Conservation (phyloP, 2,888 invertebrate genomes). For the Nymphalis polychloros region DNA sequence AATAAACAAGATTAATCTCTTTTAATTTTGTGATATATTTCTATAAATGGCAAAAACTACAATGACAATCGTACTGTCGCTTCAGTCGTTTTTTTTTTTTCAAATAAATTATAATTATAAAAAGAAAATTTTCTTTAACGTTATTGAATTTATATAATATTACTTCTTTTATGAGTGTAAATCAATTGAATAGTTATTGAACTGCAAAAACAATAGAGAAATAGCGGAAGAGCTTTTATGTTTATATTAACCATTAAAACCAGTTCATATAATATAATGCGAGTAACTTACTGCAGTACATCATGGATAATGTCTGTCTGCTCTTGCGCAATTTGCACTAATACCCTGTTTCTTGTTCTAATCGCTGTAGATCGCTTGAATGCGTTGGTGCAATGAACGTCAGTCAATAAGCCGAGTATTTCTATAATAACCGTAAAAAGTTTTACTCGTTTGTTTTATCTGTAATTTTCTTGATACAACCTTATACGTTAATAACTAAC, state of each 20-base stretch:
- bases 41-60: too few relatives aligned
- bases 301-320: constrained; percentile 36
- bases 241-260: constrained; percentile 22
- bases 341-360: constrained; percentile 40
- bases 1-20: too few relatives aligned
- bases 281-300: constrained; percentile 23
- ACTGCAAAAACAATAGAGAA: neutral
- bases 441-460: constrained; percentile 7
- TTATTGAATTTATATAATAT: too few relatives aligned
- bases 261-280: constrained; percentile 19
- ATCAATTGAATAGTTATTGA: neutral
- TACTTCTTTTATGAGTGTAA: too few relatives aligned
- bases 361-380: constrained; percentile 35
- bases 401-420: constrained; percentile 26
- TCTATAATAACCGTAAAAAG: constrained; percentile 33
- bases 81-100: too few relatives aligned
- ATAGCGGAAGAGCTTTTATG: constrained; percentile 14
- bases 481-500: constrained; percentile 13
- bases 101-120: too few relatives aligned
- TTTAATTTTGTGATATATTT: too few relatives aligned
- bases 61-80: too few relatives aligned
- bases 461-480: constrained; percentile 21
- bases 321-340: constrained; percentile 42
- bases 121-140: too few relatives aligned
- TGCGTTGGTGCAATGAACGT: constrained; percentile 26